These are phyloP conservation scores for Cynopterus sphinx DNA, from an alignment of 2,797 vertebrate genomes.

Conservation along the genomic window DNA sequence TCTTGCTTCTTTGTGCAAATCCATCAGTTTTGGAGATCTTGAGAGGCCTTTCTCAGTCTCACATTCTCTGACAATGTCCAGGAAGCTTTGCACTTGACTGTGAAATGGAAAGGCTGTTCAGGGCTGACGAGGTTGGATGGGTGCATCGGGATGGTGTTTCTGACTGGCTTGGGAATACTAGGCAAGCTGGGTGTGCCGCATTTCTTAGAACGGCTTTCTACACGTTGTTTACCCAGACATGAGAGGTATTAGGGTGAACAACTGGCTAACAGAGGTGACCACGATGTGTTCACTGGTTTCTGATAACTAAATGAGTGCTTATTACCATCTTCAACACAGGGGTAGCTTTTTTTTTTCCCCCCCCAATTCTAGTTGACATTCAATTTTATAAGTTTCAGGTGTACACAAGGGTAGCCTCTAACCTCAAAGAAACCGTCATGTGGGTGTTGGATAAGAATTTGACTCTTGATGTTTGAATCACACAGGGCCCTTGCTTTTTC, in stretches of 20 bases:
- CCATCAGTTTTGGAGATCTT: neutral
- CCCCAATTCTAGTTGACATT: no score
- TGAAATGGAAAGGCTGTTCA: neutral
- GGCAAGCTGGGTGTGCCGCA: neutral
- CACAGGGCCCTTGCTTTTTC: neutral
- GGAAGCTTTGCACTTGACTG: neutral
- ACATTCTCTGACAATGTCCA: neutral
- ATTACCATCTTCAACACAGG: neutral
- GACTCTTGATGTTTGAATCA: constrained; percentile 38
- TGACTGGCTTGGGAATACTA: neutral
- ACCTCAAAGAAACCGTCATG: neutral
- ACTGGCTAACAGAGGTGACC: neutral
- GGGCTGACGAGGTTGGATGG: neutral
- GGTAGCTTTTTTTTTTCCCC: neutral
- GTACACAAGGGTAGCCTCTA: neutral
- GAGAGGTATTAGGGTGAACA: neutral
- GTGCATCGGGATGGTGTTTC: neutral
- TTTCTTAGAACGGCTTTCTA: constrained; percentile 4
- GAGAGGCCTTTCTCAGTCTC: neutral
- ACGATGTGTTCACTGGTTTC: neutral
- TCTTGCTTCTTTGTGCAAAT: neutral
- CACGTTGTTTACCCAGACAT: neutral
- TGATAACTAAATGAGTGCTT: neutral
- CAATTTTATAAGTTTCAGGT: no score
- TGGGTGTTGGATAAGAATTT: neutral